Evolutionary conservation across 2,888 invertebrate genomes (phyloP).

Genomic region (Sarcophaga subvicina): DNA sequence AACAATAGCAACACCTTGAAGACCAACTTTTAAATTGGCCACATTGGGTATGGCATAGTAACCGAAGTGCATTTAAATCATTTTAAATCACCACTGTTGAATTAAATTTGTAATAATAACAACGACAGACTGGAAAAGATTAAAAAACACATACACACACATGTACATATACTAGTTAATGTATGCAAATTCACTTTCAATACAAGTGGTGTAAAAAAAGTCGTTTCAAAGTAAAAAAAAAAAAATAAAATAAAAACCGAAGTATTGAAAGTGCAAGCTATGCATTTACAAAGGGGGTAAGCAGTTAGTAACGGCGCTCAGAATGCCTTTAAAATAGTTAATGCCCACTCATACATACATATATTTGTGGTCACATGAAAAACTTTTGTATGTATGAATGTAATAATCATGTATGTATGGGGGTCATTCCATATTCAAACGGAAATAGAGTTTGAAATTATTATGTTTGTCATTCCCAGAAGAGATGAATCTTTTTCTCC

Average conservation of each 20-base stretch:
- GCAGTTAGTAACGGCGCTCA: neutral
- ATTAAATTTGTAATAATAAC: neutral
- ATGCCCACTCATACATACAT: neutral
- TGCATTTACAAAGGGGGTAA: neutral
- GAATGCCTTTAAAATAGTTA: neutral
- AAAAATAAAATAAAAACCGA: conserved; percentile 16
- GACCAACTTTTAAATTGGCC: conserved; percentile 23
- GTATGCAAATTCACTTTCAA: conserved; percentile 50
- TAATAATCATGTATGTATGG: too few species aligned
- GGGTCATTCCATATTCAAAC: too few species aligned
- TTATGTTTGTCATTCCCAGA: too few species aligned
- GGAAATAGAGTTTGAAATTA: too few species aligned
- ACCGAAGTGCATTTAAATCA: conserved; percentile 52
- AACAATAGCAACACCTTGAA: conserved; percentile 69
- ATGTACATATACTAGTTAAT: conserved; percentile 2
- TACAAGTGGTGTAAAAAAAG: neutral
- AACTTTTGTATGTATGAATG: too few species aligned
- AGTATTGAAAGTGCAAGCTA: conserved; percentile 8
- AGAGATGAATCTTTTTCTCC: too few species aligned
- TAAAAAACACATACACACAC: neutral
- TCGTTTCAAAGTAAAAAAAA: too few species aligned
- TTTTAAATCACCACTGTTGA: conserved; percentile 36
- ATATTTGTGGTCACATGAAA: neutral
- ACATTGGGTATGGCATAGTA: conserved; percentile 50
- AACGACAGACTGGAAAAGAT: too few species aligned